phyloP scores from a whole-genome alignment of 2,113 vertebrate species.

The Nycticryphes semicollaris region DNA sequence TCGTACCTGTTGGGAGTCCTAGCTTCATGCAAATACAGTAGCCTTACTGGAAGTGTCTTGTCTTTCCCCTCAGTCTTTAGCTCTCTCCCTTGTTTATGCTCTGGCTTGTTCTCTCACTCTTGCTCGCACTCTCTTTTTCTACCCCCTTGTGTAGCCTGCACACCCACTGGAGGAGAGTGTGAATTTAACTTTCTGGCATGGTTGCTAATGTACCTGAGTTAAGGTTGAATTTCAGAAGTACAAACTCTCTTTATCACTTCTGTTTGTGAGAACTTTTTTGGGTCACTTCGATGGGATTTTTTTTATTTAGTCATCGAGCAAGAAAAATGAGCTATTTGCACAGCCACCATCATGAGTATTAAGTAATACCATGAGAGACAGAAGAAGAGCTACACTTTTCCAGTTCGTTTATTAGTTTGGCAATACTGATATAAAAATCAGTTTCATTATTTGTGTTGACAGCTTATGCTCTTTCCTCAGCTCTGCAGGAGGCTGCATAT shows the following conservation, averaged over 20 bases:
- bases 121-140: rapidly evolving
- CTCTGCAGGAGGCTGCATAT: not conserved
- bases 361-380: not conserved
- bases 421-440: not conserved
- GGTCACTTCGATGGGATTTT: not conserved
- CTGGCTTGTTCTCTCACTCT: not conserved
- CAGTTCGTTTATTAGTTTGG: not conserved
- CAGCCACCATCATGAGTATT: not conserved
- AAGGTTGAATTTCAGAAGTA: not conserved
- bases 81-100: not conserved
- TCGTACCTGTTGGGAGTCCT: not conserved
- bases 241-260: not conserved
- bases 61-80: too few species aligned
- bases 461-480: not conserved
- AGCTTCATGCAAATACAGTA: not conserved
- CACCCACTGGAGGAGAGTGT: rapidly evolving
- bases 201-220: not conserved
- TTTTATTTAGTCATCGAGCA: not conserved
- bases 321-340: not conserved
- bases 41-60: not conserved
- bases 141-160: rapidly evolving
- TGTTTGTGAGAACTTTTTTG: not conserved
- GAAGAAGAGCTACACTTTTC: not conserved
- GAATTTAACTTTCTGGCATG: not conserved
- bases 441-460: not conserved